A percentile compares a stretch with the other conserved stretches of the same genome.
phyloP scores from a whole-genome alignment of 1,140 invertebrate genomes.

The Drosophila pseudoobscura region DNA sequence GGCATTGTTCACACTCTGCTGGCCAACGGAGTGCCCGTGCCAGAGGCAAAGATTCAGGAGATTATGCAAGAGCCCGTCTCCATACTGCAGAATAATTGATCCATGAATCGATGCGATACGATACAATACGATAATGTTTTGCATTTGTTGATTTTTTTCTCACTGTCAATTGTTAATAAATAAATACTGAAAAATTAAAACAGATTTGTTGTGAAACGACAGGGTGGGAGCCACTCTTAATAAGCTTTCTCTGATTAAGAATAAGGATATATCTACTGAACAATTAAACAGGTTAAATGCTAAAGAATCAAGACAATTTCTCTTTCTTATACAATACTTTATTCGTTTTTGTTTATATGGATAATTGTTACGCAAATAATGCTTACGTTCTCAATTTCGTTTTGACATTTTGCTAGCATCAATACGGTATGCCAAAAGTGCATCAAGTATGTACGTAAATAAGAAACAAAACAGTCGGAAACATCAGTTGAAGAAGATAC shows the following conservation, averaged over 20 bases:
- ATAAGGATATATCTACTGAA: no score
- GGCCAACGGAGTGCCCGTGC: slow-evolving; percentile 69
- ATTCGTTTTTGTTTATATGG: slow-evolving; percentile 75
- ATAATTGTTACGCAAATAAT: slow-evolving; percentile 70
- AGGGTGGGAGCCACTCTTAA: not conserved
- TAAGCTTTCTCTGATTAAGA: no score
- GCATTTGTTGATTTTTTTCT: slow-evolving; percentile 43
- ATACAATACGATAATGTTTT: slow-evolving; percentile 6
- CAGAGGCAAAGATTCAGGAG: slow-evolving; percentile 80
- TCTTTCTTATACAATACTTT: slow-evolving; percentile 71
- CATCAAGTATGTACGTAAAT: slow-evolving; percentile 37
- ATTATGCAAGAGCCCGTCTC: slow-evolving; percentile 80
- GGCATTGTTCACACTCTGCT: slow-evolving; percentile 74
- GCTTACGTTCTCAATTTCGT: slow-evolving; percentile 66
- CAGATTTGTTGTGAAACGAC: not conserved
- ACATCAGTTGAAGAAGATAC: slow-evolving; percentile 33
- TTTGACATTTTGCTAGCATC: slow-evolving; percentile 74
- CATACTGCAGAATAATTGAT: slow-evolving; percentile 67
- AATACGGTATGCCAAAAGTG: slow-evolving; percentile 61
- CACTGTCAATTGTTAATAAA: slow-evolving; percentile 41
- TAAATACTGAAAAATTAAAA: not conserved
- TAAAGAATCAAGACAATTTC: slow-evolving; percentile 4
- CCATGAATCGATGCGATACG: not conserved
- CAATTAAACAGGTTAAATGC: not conserved
- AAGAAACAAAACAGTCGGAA: slow-evolving; percentile 38